phyloP scores from a whole-genome alignment of 37 sponge, comb jelly and placozoan genomes.

The Hexactinellida sp. region DNA sequence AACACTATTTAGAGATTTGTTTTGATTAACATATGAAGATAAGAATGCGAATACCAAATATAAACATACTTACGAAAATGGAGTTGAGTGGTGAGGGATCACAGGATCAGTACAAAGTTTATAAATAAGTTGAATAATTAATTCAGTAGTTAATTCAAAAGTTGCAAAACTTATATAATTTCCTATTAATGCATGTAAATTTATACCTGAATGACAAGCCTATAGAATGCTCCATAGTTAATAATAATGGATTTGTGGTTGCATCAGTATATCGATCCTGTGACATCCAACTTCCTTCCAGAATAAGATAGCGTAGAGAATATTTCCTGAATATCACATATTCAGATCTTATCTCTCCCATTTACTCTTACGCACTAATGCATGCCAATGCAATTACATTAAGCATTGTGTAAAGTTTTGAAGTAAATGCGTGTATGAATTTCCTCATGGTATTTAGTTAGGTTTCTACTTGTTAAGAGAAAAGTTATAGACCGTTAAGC shows the following conservation, averaged over 20 bases:
- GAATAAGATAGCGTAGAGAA: slow-evolving; percentile 14
- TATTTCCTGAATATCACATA: not conserved
- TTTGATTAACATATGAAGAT: too few species aligned
- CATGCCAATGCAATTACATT: too few species aligned
- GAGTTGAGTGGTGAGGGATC: not conserved
- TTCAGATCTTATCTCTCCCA: not conserved
- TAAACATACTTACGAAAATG: not conserved
- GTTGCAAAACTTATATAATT: not conserved
- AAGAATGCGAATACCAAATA: too few species aligned
- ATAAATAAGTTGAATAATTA: not conserved
- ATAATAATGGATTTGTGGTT: slow-evolving; percentile 17
- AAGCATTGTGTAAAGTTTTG: too few species aligned
- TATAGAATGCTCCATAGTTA: slow-evolving; percentile 17
- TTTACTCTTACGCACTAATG: not conserved
- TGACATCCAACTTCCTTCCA: slow-evolving; percentile 18
- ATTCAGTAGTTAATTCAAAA: not conserved
- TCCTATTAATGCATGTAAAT: slow-evolving; percentile 5
- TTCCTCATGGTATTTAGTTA: not conserved
- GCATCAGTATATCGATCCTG: slow-evolving; percentile 16
- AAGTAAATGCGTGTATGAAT: not conserved
- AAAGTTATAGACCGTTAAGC: not conserved
- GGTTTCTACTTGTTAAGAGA: not conserved
- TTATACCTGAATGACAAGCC: slow-evolving; percentile 17
- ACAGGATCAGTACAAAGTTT: not conserved
- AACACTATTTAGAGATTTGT: too few species aligned